phyloP scores from a whole-genome alignment of 2,888 invertebrate genomes.

The Euzetes globulus region DNA sequence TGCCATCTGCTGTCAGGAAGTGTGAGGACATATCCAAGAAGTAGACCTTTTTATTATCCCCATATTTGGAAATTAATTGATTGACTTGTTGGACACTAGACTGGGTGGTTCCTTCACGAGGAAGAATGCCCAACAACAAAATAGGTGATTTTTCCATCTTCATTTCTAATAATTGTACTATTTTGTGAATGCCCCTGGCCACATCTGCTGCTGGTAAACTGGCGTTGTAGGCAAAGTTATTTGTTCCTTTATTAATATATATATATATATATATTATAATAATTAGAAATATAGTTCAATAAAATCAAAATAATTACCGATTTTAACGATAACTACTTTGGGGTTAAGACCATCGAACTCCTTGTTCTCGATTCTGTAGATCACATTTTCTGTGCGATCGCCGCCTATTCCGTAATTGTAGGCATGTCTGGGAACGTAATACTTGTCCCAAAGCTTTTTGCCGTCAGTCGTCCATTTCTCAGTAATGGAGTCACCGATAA shows the following conservation, averaged over 20 bases:
- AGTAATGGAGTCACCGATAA: constrained; percentile 12
- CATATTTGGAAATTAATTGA: background rate
- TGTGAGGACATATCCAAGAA: constrained; percentile 17
- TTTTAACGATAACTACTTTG: constrained; percentile 56
- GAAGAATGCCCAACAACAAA: constrained; percentile 19
- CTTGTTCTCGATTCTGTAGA: constrained; percentile 83
- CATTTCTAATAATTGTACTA: background rate
- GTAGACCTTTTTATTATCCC: background rate
- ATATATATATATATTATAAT: too few relatives aligned
- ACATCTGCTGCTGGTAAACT: background rate
- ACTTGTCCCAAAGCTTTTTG: background rate
- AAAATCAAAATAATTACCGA: constrained; percentile 4
- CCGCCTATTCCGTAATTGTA: constrained; percentile 76
- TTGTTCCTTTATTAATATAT: background rate
- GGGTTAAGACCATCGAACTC: constrained; percentile 80
- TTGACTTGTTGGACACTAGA: background rate
- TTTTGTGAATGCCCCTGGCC: background rate
- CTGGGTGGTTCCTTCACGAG: background rate
- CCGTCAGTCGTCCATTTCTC: background rate
- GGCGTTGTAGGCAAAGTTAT: background rate
- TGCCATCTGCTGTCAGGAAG: background rate
- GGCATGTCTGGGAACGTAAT: constrained; percentile 3
- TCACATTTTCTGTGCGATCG: constrained; percentile 78
- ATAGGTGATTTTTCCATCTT: background rate
- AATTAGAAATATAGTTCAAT: too few relatives aligned